Conservation (phyloP, 2,113 vertebrate genomes). For the Lagopus muta region DNA sequence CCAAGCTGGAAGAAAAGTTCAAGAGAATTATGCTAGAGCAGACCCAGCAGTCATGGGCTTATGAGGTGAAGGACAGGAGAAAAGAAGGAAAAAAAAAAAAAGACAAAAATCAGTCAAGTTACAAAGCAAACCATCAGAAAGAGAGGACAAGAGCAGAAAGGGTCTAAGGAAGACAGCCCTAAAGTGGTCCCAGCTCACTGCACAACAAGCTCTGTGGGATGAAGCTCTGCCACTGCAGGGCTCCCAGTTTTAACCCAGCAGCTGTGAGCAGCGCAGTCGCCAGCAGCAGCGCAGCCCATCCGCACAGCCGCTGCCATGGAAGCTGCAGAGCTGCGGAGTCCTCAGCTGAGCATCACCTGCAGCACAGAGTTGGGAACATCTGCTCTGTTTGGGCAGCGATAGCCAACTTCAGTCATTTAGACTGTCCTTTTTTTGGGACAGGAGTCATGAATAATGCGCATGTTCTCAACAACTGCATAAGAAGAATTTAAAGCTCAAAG, state of each 20-base stretch:
- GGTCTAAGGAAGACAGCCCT: neutral
- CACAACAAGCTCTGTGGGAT: neutral
- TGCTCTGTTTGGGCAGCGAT: neutral
- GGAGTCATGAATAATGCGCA: neutral
- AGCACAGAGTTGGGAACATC: neutral
- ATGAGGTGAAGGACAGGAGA: neutral
- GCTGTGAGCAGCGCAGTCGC: neutral
- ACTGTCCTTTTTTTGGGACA: neutral
- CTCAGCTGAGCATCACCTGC: rapidly evolving
- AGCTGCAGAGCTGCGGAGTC: neutral
- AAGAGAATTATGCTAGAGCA: neutral
- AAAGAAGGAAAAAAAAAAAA: neutral
- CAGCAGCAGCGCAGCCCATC: neutral
- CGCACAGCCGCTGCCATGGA: neutral
- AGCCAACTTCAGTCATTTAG: neutral
- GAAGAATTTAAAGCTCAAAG: constrained; percentile 55
- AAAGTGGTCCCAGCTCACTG: neutral
- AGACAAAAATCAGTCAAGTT: neutral
- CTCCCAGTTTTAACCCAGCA: neutral
- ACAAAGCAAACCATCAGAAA: constrained; percentile 40
- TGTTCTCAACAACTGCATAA: neutral
- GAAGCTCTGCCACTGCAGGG: neutral
- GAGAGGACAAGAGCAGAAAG: neutral
- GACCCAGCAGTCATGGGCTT: neutral
- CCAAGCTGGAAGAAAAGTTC: neutral